Base-by-base conservation (phyloP, 2,797 vertebrate species). In the Distichodus sexfasciatus region DNA sequence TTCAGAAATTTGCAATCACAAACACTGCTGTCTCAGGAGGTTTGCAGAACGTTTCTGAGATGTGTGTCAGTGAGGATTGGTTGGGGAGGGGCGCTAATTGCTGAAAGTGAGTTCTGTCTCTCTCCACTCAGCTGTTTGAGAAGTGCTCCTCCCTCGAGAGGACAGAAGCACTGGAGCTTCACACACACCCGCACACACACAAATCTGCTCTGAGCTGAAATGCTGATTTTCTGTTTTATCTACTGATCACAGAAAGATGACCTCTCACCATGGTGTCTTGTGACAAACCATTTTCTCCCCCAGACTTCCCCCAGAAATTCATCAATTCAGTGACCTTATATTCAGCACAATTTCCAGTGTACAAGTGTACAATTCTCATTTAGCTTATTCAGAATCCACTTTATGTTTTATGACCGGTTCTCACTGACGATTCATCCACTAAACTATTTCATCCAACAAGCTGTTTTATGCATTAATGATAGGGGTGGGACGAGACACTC, bases 151-250 rank as follows among this genome's bases (percentile, higher is more conserved):
- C 82, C 79, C 67, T 31, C 61, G 70, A 84, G 83, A 82, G 76
- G 63, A 69, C 62, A 26, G 33, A 12, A 76, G 54, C 64, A 69
- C 62, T 28, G 33, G 14, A 76, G 54, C 9, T 40, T 79, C 63
- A 65, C 64, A 58, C 68, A 75, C 74, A 67, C 76, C 75, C 69
- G 66, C 64, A 58, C 68, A 75, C 74, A 67, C 76, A 76, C 69
- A 84, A 82, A 84, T 79, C 66, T 72, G 74, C 72, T 69, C 58
- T 77, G 62, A 86, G 79, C 80, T 78, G 67, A 41, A 69, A 79
- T 79, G 65, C 76, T 82, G 80, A 84, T 81, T 77, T 64, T 44
- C 48, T 48, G 41, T 78, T 84, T 90, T 88, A 89, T 90, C 84
- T 81, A 68, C 55, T 4, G 6, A 19, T 75, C n/a, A 61, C 87